Conservation (phyloP, 2,888 invertebrate species). For the Thelaira solivaga region DNA sequence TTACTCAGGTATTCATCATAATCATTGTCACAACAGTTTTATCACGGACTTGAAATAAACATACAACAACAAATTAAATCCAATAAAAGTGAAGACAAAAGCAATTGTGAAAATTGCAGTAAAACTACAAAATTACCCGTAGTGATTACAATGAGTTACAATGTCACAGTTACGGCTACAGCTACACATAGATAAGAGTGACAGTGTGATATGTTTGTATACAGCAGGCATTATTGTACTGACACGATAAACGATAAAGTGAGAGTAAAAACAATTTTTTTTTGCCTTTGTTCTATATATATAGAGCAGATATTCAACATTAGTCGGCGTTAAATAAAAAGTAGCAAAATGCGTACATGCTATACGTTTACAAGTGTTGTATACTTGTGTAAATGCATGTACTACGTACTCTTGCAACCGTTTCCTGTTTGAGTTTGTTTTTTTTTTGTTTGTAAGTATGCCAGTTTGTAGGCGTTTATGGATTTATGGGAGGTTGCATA, state of each 20-base stretch:
- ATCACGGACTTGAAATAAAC: not conserved
- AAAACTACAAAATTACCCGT: constrained; percentile 32
- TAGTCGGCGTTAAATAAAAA: too few relatives aligned
- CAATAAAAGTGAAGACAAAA: not conserved
- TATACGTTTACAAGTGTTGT: too few relatives aligned
- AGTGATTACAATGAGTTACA: constrained; percentile 20
- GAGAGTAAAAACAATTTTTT: not conserved
- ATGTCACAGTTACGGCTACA: not conserved
- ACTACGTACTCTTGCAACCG: too few relatives aligned
- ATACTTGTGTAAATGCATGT: too few relatives aligned
- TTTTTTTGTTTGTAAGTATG: too few relatives aligned
- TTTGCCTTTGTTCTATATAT: too few relatives aligned
- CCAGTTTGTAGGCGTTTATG: too few relatives aligned
- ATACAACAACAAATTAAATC: constrained; percentile 10
- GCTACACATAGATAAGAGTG: not conserved
- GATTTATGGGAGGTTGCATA: too few relatives aligned
- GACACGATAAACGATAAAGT: not conserved
- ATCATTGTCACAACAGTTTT: constrained; percentile 8
- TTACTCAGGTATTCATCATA: not conserved
- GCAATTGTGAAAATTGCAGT: constrained; percentile 26
- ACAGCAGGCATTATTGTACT: not conserved
- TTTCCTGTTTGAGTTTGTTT: too few relatives aligned
- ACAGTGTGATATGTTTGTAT: not conserved
- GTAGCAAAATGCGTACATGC: too few relatives aligned
- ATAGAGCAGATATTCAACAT: constrained; percentile 10